Evolutionary conservation across 2,113 vertebrate species (phyloP).

Genomic region (Hassar affinis): DNA sequence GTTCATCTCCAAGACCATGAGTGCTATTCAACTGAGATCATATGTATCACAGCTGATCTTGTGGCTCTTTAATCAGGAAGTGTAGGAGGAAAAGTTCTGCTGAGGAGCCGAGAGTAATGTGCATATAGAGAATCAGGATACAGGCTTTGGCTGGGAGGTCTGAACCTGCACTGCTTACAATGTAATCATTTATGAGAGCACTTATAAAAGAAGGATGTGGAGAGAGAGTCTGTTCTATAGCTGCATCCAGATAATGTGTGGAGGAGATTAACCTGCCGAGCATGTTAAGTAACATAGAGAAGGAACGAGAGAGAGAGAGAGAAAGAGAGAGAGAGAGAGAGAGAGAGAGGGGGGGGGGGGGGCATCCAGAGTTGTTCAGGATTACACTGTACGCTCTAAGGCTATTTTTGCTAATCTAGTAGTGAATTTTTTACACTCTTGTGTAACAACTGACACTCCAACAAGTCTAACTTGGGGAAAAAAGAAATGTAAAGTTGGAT

Average conservation of each 20-base stretch:
- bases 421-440: neutral
- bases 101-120: neutral
- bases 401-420: neutral
- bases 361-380: neutral
- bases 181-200: slow-evolving; percentile 20
- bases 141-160: slow-evolving; percentile 2
- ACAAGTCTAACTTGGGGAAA: neutral
- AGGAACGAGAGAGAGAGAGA: neutral
- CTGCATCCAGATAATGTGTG: neutral
- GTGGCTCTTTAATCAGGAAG: slow-evolving; percentile 30
- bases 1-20: neutral
- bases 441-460: neutral
- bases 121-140: slow-evolving; percentile 10
- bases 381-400: neutral
- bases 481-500: neutral
- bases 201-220: slow-evolving; percentile 23
- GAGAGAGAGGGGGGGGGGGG: too few species aligned
- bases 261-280: neutral
- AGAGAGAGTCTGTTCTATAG: neutral
- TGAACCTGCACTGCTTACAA: slow-evolving; percentile 10
- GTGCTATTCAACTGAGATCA: neutral
- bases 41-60: slow-evolving; percentile 28
- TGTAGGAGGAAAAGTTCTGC: slow-evolving; percentile 15
- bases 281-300: neutral
- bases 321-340: neutral